Base-by-base conservation (phyloP, 2,113 vertebrate genomes). In the Empidonax alnorum region DNA sequence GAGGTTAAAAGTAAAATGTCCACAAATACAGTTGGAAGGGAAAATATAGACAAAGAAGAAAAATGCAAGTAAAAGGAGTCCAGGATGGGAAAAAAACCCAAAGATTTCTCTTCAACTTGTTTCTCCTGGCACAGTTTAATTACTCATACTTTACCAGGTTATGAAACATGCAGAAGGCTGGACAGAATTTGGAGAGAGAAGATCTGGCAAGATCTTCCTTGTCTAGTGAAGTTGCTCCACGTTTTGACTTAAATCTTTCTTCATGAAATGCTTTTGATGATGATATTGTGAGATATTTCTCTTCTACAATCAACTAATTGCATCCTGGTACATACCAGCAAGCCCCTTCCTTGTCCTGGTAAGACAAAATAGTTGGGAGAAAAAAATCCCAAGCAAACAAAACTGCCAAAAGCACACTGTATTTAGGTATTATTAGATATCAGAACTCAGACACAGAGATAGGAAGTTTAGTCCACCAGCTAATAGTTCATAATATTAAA, bases 401-500 rank as follows among this genome's bases (percentile, higher is more conserved):
- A n/a, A 9, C 44, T 85, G 9, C 52, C n/a, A 93, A 94, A 61
- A 27, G 58, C 56, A 87, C 24, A 14, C 50, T 35, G 23, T 52
- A 71, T 74, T 81, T 63, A 75, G 28, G 18, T 72, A 61, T 72
- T 65, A 87, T 68, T 86, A 81, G 27, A 66, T 41, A 61, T 83
- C 76, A 81, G 55, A 94, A 86, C 15, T 66, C 65, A 89, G 39
- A 81, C 28, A 46, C 84, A 46, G 79, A 80, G n/a, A 71, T 44
- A 71, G 39, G 42, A 90, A 89, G 44, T 49, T 78, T 56, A 87
- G 52, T 55, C 12, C n/a, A 92, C 52, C 7, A 69, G 42, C 24
- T 92, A 88, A 87, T 56, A 73, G 76, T 81, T 90, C 84, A 92
- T 41, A 95, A 75, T 61, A 87, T 72, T 72, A 94, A 93, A 56